A percentile compares a stretch with the other conserved stretches of the same genome.
These are phyloP conservation scores for Yponomeuta malinellus DNA, from an alignment of 2,888 invertebrate genomes.

Conservation along the genomic window DNA sequence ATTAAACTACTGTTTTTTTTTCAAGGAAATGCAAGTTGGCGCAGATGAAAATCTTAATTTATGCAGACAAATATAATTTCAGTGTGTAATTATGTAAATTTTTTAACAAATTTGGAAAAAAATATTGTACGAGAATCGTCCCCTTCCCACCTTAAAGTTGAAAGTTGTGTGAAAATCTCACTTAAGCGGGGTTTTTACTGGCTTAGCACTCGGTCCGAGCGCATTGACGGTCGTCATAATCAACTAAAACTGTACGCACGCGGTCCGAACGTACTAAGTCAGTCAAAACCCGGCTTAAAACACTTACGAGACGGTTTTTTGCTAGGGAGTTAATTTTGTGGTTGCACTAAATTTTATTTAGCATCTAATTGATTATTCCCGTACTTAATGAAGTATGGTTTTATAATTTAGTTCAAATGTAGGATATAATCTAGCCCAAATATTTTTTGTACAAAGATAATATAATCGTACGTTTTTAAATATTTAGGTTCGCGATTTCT, in stretches of 20 bases:
- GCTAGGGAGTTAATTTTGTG: not conserved
- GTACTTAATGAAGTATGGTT: not conserved
- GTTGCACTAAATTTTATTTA: not conserved
- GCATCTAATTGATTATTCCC: not conserved
- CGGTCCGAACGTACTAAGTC: too few species aligned
- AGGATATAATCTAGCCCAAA: not conserved
- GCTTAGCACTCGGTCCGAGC: too few species aligned
- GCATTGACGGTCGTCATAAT: too few species aligned
- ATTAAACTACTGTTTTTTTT: too few species aligned
- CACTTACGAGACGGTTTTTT: not conserved
- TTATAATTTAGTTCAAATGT: not conserved
- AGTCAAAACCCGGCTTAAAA: too few species aligned
- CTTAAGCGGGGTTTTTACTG: not conserved
- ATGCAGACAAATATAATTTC: too few species aligned
- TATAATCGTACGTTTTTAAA: not conserved
- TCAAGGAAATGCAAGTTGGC: too few species aligned
- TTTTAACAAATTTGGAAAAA: too few species aligned
- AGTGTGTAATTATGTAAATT: too few species aligned
- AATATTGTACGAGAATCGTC: too few species aligned
- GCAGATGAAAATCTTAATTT: too few species aligned
- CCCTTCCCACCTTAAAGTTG: not conserved
- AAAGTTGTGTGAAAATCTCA: not conserved
- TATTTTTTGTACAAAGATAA: not conserved
- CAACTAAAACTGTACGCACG: too few species aligned
- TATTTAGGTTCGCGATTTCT: not conserved